phyloP scores from a whole-genome alignment of 2,113 vertebrate species.

The Chionomys nivalis region DNA sequence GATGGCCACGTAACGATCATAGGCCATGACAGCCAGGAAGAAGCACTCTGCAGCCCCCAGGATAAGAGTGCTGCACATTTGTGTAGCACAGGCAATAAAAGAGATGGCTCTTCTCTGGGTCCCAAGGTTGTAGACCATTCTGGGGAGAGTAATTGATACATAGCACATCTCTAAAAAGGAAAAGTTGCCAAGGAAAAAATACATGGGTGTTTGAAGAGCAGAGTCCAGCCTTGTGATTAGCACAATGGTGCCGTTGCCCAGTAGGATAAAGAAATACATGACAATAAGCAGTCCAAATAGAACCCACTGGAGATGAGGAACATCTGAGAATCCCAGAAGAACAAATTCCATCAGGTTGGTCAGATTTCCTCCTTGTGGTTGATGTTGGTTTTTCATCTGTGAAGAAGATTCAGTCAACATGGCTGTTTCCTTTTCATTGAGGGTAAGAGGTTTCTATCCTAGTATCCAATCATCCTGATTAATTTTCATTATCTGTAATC shows the following conservation, averaged over 20 bases:
- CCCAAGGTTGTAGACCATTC: slow-evolving; percentile 13
- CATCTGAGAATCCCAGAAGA: slow-evolving; percentile 67
- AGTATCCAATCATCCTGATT: neutral
- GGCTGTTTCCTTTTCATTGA: neutral
- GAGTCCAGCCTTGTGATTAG: slow-evolving; percentile 25
- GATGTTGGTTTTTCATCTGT: slow-evolving; percentile 15
- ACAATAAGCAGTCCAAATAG: slow-evolving; percentile 1
- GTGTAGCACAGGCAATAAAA: neutral
- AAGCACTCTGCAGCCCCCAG: neutral
- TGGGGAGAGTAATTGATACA: slow-evolving; percentile 59
- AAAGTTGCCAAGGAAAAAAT: slow-evolving; percentile 69
- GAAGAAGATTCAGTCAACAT: neutral
- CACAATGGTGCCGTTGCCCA: slow-evolving; percentile 49
- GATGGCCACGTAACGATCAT: neutral
- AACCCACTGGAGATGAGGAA: slow-evolving; percentile 11
- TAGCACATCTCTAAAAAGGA: slow-evolving; percentile 67
- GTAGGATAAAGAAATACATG: slow-evolving; percentile 16
- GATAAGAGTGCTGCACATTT: neutral
- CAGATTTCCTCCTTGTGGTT: neutral
- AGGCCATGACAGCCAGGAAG: neutral
- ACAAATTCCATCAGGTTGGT: slow-evolving; percentile 42
- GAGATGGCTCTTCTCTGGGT: neutral
- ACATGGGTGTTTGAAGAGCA: slow-evolving; percentile 55
- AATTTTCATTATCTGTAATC: neutral
- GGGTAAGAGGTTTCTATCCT: neutral